Conservation (phyloP, 2,113 vertebrate genomes). For the Peromyscus maniculatus region DNA sequence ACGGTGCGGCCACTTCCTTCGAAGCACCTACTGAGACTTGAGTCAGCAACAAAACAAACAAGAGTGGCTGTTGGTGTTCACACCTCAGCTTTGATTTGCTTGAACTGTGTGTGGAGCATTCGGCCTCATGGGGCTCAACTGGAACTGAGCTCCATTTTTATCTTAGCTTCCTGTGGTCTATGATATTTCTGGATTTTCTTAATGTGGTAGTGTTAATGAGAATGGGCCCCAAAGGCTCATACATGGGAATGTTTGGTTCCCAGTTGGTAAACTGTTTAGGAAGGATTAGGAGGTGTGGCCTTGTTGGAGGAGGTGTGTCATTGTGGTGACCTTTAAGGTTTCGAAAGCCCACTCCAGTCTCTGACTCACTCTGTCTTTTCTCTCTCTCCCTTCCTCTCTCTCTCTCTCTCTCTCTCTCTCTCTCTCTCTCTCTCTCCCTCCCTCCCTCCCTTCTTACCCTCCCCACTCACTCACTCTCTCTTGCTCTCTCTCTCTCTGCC, state of each 20-base stretch:
- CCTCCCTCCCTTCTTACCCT: background rate
- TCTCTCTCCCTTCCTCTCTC: too few species aligned
- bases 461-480: background rate
- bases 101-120: background rate
- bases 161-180: background rate
- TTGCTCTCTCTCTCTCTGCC: background rate
- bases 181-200: background rate
- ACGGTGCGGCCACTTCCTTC: background rate
- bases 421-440: background rate
- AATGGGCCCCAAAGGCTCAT: background rate
- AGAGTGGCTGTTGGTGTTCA: background rate
- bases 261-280: background rate
- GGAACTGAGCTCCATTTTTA: background rate
- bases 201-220: background rate
- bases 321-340: background rate
- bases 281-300: background rate
- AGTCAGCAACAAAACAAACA: background rate
- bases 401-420: background rate
- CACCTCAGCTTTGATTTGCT: background rate
- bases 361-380: background rate
- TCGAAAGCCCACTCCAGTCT: background rate
- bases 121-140: background rate
- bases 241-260: background rate
- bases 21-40: background rate
- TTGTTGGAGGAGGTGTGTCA: background rate